phyloP scores from a whole-genome alignment of 2,888 invertebrate genomes.

The Megastigmus dorsalis region DNA sequence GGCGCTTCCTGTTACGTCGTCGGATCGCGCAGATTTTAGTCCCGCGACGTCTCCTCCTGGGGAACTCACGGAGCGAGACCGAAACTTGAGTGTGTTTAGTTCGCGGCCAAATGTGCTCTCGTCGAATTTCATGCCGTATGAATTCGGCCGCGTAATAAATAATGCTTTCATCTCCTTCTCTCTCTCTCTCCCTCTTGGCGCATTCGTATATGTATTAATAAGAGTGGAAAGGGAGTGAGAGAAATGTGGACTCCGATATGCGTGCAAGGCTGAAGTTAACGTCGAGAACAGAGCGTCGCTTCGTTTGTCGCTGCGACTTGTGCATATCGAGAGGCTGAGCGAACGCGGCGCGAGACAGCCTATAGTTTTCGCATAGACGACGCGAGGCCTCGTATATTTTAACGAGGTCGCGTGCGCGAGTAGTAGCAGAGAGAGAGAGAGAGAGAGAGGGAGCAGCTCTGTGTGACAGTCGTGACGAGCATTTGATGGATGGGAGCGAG shows the following conservation, averaged over 20 bases:
- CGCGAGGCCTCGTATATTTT: conserved; percentile 17
- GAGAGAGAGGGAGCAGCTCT: too few species aligned
- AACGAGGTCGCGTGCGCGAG: conserved; percentile 42
- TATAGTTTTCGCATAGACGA: conserved; percentile 10
- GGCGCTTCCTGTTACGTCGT: too few species aligned
- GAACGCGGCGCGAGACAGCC: background rate
- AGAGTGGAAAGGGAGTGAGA: too few species aligned
- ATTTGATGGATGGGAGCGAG: conserved; percentile 49
- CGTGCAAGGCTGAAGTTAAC: too few species aligned
- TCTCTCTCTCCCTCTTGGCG: too few species aligned
- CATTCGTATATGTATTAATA: too few species aligned
- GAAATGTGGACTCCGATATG: too few species aligned
- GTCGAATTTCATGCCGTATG: conserved; percentile 41
- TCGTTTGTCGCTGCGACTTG: background rate
- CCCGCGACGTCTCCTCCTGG: too few species aligned
- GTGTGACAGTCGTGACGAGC: conserved; percentile 49
- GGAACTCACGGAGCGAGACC: background rate
- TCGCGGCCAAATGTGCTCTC: background rate
- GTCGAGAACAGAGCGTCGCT: conserved; percentile 8
- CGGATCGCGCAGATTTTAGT: too few species aligned
- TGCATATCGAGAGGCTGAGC: background rate
- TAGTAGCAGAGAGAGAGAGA: too few species aligned
- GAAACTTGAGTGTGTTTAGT: background rate
- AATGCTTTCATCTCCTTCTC: conserved; percentile 36
- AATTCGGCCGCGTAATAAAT: conserved; percentile 46